Evolutionary conservation across 2,888 invertebrate genomes (phyloP).

Genomic region (Smittia sp.): DNA sequence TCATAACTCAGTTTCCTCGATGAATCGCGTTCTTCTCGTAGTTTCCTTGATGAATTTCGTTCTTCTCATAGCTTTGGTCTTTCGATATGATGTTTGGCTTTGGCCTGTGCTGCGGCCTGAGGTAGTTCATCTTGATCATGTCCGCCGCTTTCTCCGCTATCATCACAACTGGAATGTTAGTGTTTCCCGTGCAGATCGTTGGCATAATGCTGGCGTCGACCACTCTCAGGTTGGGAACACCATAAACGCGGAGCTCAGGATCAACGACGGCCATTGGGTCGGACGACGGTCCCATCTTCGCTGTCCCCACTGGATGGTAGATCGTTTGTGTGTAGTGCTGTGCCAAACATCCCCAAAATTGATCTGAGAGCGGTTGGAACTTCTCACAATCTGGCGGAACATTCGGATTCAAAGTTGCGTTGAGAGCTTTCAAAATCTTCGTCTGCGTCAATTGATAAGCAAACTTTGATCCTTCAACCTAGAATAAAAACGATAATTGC

Average conservation of each 20-base stretch:
- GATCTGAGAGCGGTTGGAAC: conserved; percentile 64
- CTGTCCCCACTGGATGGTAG: conserved; percentile 78
- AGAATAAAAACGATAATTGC: no score
- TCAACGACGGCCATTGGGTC: conserved; percentile 68
- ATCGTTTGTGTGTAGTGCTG: conserved; percentile 74
- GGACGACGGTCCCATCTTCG: conserved; percentile 70
- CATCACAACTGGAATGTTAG: conserved; percentile 80
- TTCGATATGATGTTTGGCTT: background rate
- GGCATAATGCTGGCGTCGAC: conserved; percentile 85
- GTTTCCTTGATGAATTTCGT: background rate
- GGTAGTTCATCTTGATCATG: conserved; percentile 74
- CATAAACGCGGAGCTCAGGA: conserved; percentile 65
- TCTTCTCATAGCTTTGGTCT: background rate
- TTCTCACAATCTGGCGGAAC: conserved; percentile 66
- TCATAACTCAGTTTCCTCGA: no score
- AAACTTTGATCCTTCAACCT: conserved; percentile 74
- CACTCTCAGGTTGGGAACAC: conserved; percentile 66
- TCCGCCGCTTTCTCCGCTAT: conserved; percentile 80
- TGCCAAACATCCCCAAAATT: conserved; percentile 74
- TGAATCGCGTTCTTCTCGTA: no score
- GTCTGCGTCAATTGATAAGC: conserved; percentile 62
- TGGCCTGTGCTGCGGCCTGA: background rate
- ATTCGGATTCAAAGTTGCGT: conserved; percentile 63
- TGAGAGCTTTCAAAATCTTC: conserved; percentile 60
- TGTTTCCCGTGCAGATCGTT: conserved; percentile 72